Evolutionary conservation across 1,140 invertebrate genomes (phyloP).

Genomic region (Drosophila funebris): DNA sequence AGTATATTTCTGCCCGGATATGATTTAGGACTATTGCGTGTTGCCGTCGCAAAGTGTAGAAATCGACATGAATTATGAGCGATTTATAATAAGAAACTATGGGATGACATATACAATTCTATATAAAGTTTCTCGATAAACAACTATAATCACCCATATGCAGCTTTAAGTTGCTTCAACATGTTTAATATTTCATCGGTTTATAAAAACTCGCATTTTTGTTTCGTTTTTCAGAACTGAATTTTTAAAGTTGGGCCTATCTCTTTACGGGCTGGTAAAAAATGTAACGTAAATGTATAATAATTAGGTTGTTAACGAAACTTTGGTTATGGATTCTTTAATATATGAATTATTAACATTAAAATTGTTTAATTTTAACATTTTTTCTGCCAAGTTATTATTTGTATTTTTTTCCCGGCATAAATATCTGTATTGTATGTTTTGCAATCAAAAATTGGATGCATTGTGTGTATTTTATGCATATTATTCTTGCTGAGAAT

Average conservation of each 20-base stretch:
- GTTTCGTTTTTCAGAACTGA: no score
- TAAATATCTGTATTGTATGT: constrained; percentile 36
- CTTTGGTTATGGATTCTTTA: no score
- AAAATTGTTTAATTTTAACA: not conserved
- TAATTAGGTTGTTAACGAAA: no score
- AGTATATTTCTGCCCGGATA: constrained; percentile 5
- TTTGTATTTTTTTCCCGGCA: constrained; percentile 34
- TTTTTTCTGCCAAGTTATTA: constrained; percentile 8
- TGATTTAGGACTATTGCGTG: constrained; percentile 35
- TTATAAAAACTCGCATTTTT: no score
- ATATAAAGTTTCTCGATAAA: not conserved
- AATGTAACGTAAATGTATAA: no score
- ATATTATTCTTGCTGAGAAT: constrained; percentile 8
- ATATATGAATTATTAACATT: not conserved
- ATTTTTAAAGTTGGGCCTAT: no score
- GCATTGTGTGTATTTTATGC: not conserved
- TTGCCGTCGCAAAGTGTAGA: constrained; percentile 4
- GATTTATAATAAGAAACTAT: constrained; percentile 17
- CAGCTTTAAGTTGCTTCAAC: no score
- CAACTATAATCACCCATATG: not conserved
- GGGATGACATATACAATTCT: not conserved
- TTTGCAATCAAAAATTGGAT: constrained; percentile 36
- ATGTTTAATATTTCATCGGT: no score
- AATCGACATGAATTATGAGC: constrained; percentile 31
- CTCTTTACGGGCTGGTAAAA: no score